phyloP scores from a whole-genome alignment of 2,888 invertebrate species.

The Parthenolecanium corni region DNA sequence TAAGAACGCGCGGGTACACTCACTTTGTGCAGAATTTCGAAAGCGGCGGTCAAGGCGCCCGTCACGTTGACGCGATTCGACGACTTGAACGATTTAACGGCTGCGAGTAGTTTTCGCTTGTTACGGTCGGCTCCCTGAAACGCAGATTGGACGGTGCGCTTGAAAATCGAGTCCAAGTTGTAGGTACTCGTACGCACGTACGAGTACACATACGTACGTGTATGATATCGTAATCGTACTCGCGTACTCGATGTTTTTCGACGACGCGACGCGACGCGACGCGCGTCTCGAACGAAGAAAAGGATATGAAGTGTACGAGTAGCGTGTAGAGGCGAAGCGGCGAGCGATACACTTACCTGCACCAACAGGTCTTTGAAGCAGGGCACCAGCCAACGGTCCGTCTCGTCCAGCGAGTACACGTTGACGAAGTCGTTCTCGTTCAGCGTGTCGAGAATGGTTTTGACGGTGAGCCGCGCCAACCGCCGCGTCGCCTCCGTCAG shows the following conservation, averaged over 20 bases:
- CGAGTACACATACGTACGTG: not conserved
- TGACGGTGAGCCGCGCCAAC: constrained; percentile 77
- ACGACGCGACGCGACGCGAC: too few relatives aligned
- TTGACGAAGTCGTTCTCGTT: constrained; percentile 96
- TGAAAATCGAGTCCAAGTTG: not conserved
- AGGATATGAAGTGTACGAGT: too few relatives aligned
- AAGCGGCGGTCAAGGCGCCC: constrained; percentile 79
- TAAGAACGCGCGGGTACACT: not conserved
- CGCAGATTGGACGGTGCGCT: not conserved
- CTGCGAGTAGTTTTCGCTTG: constrained; percentile 64
- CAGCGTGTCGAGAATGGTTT: constrained; percentile 82
- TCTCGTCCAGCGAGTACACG: constrained; percentile 78
- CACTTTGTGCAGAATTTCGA: constrained; percentile 79
- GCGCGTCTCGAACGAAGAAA: too few relatives aligned
- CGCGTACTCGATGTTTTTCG: too few relatives aligned
- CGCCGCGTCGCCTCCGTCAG: constrained; percentile 72
- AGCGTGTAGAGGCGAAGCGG: too few relatives aligned
- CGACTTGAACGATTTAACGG: constrained; percentile 59
- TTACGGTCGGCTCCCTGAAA: constrained; percentile 69
- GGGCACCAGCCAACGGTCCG: constrained; percentile 67
- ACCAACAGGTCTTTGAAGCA: constrained; percentile 86
- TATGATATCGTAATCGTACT: too few relatives aligned
- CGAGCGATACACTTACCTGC: constrained; percentile 56
- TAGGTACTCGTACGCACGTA: not conserved
- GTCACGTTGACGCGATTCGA: constrained; percentile 73